Evolutionary conservation across 1,140 invertebrate genomes (phyloP), one percentile per base, ranked within the genome.

Genomic region (Atta cephalotes): DNA sequence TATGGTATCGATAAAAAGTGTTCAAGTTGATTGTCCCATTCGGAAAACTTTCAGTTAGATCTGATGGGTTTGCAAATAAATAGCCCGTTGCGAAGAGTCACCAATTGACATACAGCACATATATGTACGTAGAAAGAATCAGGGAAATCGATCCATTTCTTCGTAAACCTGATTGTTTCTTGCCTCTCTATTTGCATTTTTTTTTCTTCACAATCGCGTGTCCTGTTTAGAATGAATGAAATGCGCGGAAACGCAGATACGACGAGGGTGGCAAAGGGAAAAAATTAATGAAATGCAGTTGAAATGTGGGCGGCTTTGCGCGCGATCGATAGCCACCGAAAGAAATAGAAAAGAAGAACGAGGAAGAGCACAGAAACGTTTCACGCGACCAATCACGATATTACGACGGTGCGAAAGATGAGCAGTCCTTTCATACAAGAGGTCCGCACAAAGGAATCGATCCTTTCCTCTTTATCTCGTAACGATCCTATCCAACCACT

Each of bases 211-310:
- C 74, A 56, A 25, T 62, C 65, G 71, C 63, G 31, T 70, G 63
- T 60, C n/a, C 35, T 58, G 51, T 49, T 84, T 74, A 49, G 70
- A 76, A 76, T 84, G 80, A 74, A 84, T 76, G 70, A 84, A 84
- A 84, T 62, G 70, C 53, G 80, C 28, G 25, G 56, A 63, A 62
- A 84, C 70, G 70, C 56, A 51, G 79, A 10, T 35, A 39, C 79
- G 56, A 45, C 39, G 39, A n/a, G 49, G 66, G 12, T 4, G 39
- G 25, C 39, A 21, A 51, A 39, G n/a, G 39, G 3, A 70, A 70
- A 58, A 70, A 84, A 84, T 84, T 84, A 84, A 76, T 84, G 80
- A 74, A 84, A 76, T 84, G 70, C 80, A 84, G 25, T 76, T 63
- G 39, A 16, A 74, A 45, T 6, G 49, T 16, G 49, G 49, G 21